Evolutionary conservation across 2,888 invertebrate species (phyloP).

Genomic region (Sthenelais limicola): DNA sequence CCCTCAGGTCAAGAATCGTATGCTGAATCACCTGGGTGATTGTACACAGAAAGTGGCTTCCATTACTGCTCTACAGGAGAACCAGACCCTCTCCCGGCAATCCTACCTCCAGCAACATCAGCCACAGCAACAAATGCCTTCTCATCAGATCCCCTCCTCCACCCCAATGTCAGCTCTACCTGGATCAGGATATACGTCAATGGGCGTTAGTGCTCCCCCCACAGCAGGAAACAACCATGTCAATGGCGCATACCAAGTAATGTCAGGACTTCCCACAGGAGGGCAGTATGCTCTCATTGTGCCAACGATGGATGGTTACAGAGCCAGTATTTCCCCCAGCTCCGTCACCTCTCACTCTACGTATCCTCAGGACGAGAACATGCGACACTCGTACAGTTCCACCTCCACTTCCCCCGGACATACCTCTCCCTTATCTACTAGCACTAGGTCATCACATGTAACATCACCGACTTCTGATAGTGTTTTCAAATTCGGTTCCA

Average conservation of each 20-base stretch:
- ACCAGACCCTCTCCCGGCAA: not conserved
- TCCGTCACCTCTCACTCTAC: not conserved
- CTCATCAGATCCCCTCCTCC: constrained; percentile 35
- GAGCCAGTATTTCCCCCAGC: not conserved
- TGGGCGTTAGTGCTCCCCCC: not conserved
- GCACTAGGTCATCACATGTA: too few relatives aligned
- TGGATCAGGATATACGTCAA: constrained; percentile 13
- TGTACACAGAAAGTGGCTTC: constrained; percentile 50
- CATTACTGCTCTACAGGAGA: constrained; percentile 17
- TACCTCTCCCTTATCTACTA: constrained; percentile 29
- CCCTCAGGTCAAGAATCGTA: constrained; percentile 58
- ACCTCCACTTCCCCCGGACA: constrained; percentile 12
- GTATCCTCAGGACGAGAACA: not conserved
- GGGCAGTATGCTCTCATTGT: constrained; percentile 28
- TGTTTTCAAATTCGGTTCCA: constrained; percentile 22
- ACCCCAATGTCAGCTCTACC: constrained; percentile 28
- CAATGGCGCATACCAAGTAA: constrained; percentile 3
- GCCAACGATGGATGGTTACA: not conserved
- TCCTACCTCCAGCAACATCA: not conserved
- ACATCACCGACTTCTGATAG: constrained; percentile 24
- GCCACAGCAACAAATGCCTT: not conserved
- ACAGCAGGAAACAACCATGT: not conserved
- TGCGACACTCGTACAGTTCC: not conserved
- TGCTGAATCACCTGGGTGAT: constrained; percentile 62
- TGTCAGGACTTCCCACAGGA: constrained; percentile 15